phyloP scores from a whole-genome alignment of 2,888 invertebrate species.

The Cryptocephalus moraei region DNA sequence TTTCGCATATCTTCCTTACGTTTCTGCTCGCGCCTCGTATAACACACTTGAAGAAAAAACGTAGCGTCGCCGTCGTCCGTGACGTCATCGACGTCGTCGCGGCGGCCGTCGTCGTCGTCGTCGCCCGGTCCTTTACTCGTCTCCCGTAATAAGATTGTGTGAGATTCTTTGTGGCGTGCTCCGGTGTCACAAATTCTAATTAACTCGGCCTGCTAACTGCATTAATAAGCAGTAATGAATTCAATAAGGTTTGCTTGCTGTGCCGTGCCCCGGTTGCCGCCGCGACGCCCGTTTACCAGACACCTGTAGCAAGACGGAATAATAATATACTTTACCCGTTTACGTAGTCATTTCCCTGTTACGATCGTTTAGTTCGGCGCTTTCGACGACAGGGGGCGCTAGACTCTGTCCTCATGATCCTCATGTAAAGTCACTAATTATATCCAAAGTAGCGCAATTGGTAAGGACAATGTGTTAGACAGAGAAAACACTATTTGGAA shows the following conservation, averaged over 20 bases:
- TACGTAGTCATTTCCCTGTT: no score
- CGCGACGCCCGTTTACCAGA: conserved; percentile 10
- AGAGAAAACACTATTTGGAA: no score
- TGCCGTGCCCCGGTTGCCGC: conserved; percentile 16
- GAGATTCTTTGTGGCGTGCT: conserved; percentile 25
- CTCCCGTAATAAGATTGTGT: conserved; percentile 25
- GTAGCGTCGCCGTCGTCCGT: conserved; percentile 3
- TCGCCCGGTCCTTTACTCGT: conserved; percentile 5
- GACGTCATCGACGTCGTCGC: conserved; percentile 2
- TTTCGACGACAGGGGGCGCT: no score
- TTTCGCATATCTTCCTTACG: no score
- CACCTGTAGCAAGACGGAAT: conserved; percentile 13
- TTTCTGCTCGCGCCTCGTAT: no score
- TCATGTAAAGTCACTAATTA: no score
- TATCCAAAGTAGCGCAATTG: no score
- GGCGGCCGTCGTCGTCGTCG: conserved; percentile 2
- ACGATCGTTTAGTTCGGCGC: no score
- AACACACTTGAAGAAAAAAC: no score
- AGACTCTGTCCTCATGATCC: no score
- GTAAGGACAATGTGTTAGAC: no score
- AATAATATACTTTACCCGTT: no score
- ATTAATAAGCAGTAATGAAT: conserved; percentile 38
- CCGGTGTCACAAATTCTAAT: conserved; percentile 35
- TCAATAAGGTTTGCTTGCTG: conserved; percentile 30
- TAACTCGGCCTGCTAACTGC: conserved; percentile 37